A percentile compares a stretch with the other conserved stretches of the same genome.
phyloP scores from a whole-genome alignment of 2,113 vertebrate species.

The Mionectes macconnelli region DNA sequence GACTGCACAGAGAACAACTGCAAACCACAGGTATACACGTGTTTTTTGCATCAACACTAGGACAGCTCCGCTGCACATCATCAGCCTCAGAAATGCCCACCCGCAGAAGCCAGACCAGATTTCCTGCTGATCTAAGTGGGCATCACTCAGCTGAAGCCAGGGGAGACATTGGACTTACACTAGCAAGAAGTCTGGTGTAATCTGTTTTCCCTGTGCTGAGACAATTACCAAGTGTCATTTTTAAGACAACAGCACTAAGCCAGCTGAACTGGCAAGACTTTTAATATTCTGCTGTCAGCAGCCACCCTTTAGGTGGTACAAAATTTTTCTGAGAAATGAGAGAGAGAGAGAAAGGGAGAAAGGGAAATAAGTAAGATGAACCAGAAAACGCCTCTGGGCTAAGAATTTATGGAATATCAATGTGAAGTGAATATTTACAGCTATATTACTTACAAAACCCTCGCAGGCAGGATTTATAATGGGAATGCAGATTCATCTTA shows the following conservation, averaged over 20 bases:
- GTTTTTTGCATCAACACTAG: not conserved
- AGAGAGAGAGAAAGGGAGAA: not conserved
- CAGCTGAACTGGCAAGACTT: not conserved
- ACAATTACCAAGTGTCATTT: not conserved
- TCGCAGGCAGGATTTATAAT: not conserved
- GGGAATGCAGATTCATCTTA: slow-evolving; percentile 7
- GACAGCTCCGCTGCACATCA: not conserved
- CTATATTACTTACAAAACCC: slow-evolving; percentile 6
- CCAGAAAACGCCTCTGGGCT: not conserved
- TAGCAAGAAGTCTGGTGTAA: not conserved
- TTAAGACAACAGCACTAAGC: not conserved
- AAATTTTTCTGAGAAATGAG: not conserved
- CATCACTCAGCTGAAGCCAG: not conserved
- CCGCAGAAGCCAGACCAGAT: not conserved
- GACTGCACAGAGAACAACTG: not conserved
- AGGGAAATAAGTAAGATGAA: not conserved
- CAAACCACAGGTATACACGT: not conserved
- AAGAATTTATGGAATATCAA: not conserved
- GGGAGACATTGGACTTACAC: not conserved
- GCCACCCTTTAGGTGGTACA: not conserved
- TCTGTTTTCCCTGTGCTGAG: not conserved
- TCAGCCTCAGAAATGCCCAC: not conserved
- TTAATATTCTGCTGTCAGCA: not conserved
- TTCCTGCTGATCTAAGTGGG: not conserved
- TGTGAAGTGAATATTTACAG: not conserved